Conservation (phyloP, 2,797 vertebrate species). For the Gouania willdenowi region DNA sequence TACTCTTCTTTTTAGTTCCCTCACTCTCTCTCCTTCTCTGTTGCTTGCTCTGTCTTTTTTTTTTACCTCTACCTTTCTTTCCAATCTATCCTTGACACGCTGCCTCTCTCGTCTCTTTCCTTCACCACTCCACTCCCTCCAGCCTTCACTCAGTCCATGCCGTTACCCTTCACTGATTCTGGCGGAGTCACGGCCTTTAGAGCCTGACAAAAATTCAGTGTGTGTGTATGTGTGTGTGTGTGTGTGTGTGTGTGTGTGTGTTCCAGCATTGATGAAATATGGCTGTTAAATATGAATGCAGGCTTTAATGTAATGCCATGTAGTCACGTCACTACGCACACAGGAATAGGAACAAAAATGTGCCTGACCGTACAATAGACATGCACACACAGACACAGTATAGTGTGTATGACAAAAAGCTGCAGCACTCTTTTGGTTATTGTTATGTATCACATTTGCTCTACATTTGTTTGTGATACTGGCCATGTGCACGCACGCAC, state of each 20-base stretch:
- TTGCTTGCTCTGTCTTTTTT: conserved; percentile 42
- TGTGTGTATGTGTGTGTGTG: neutral
- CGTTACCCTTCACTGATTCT: conserved; percentile 59
- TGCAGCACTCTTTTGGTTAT: conserved; percentile 37
- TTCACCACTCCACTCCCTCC: conserved; percentile 17
- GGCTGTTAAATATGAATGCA: conserved; percentile 66
- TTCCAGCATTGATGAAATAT: conserved; percentile 61
- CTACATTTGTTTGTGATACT: conserved; percentile 57
- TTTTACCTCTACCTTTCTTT: conserved; percentile 63
- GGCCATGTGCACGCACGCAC: conserved; percentile 22
- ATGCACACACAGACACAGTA: conserved; percentile 3
- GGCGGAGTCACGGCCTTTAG: conserved; percentile 58
- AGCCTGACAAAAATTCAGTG: conserved; percentile 56
- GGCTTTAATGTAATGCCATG: conserved; percentile 50
- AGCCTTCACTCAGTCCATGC: conserved; percentile 39
- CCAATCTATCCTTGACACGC: conserved; percentile 40
- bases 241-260: conserved; percentile 10
- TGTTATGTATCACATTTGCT: conserved; percentile 61
- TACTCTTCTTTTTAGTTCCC: conserved; percentile 63
- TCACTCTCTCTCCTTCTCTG: conserved; percentile 46
- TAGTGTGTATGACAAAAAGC: conserved; percentile 37
- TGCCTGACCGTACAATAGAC: neutral
- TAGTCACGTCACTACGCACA: conserved; percentile 46
- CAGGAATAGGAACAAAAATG: conserved; percentile 20
- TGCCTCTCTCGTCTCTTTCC: conserved; percentile 23